phyloP scores from a whole-genome alignment of 2,797 vertebrate genomes.

The Tapera naevia region DNA sequence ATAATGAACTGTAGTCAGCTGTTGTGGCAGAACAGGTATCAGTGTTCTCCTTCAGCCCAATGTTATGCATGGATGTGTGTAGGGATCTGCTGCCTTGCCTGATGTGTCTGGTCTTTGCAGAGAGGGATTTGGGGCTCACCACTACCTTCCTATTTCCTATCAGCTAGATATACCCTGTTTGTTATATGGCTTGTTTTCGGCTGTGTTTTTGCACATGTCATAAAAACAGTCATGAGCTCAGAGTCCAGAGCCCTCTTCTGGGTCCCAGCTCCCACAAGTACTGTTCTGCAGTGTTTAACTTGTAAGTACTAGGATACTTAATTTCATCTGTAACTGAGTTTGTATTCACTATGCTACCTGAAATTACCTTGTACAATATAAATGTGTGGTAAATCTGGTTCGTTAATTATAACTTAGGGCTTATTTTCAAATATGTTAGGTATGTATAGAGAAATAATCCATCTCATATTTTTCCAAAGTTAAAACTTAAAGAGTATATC shows the following conservation, averaged over 20 bases:
- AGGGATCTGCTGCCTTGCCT: neutral
- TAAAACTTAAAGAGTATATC: neutral
- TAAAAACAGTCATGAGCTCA: accelerated
- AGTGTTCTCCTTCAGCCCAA: neutral
- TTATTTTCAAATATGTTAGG: neutral
- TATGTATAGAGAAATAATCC: neutral
- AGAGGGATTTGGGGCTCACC: neutral
- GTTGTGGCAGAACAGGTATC: neutral
- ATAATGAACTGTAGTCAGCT: neutral
- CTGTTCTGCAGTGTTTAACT: neutral
- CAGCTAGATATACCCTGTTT: neutral
- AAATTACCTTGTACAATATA: neutral
- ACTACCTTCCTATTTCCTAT: accelerated
- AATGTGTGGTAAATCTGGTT: neutral
- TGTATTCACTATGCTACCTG: neutral
- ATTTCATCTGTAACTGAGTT: neutral
- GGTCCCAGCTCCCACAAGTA: neutral
- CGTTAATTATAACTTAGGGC: neutral
- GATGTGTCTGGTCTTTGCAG: neutral
- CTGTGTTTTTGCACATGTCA: neutral
- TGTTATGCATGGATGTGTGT: neutral
- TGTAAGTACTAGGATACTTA: neutral
- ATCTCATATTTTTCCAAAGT: neutral
- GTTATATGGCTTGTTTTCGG: neutral
- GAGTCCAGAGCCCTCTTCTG: neutral